Percentiles rank a stretch among this genome's conserved stretches.
Conservation (phyloP, 1,140 invertebrate species). For the Penaeus indicus region DNA sequence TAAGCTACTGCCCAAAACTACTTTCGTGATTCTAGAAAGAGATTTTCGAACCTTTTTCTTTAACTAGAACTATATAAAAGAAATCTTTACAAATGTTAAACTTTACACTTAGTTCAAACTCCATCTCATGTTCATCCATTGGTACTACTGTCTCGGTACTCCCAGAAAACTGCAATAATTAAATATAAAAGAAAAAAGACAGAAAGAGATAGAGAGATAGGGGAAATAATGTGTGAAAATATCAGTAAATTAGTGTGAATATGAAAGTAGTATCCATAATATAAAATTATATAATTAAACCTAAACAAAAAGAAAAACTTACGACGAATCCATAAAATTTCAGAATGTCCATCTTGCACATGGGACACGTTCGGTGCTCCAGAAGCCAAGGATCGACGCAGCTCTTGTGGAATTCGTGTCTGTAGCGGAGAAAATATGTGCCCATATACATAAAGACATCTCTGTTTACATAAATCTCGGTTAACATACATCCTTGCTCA, state of each 20-base stretch:
- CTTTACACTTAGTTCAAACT: constrained; percentile 33
- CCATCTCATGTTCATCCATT: constrained; percentile 32
- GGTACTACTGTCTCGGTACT: constrained; percentile 55
- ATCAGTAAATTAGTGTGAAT: not conserved
- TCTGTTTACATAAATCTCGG: too few species aligned
- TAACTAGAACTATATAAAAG: too few species aligned
- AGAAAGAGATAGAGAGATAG: not conserved
- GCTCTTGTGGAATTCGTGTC: constrained; percentile 92
- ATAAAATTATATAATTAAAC: too few species aligned
- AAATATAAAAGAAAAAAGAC: not conserved
- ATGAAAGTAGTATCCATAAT: not conserved
- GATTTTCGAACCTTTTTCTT: too few species aligned
- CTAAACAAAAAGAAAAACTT: constrained; percentile 19
- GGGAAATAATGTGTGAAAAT: not conserved
- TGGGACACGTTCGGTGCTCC: constrained; percentile 92
- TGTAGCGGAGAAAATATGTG: constrained; percentile 69
- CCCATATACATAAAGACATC: not conserved
- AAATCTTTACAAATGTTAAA: not conserved
- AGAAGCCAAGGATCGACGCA: constrained; percentile 96
- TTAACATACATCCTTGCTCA: too few species aligned
- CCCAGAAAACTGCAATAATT: constrained; percentile 27
- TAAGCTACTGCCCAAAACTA: too few species aligned
- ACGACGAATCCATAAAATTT: constrained; percentile 82
- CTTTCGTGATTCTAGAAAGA: too few species aligned
- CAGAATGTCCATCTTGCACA: constrained; percentile 96